Percentiles rank a stretch among this genome's conserved stretches.
Conservation (phyloP, 2,797 vertebrate genomes). For the Thripadectes ignobilis region DNA sequence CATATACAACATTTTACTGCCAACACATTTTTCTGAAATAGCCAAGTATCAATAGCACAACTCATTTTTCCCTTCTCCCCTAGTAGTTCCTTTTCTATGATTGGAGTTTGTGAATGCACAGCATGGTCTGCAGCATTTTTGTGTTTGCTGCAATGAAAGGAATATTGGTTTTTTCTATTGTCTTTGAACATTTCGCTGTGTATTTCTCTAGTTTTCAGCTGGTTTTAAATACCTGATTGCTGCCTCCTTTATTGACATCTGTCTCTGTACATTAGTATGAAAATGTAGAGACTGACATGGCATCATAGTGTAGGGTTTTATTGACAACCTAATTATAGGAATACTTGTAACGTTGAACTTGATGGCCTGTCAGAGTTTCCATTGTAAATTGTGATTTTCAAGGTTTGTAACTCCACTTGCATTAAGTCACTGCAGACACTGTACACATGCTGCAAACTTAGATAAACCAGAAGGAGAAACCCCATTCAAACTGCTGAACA, state of each 20-base stretch:
- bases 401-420: background rate
- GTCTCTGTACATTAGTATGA: background rate
- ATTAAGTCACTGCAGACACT: slow-evolving; percentile 4
- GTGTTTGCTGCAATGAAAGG: background rate
- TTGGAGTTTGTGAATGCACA: background rate
- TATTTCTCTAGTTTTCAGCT: background rate
- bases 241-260: background rate
- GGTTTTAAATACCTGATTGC: slow-evolving; percentile 29
- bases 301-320: background rate
- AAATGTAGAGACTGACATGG: slow-evolving; percentile 1
- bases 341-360: background rate
- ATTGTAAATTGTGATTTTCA: background rate
- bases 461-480: background rate
- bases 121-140: background rate
- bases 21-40: slow-evolving; percentile 14
- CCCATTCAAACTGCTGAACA: background rate
- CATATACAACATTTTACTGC: background rate
- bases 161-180: background rate
- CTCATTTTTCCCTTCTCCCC: background rate
- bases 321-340: slow-evolving; percentile 43
- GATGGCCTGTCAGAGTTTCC: slow-evolving; percentile 15
- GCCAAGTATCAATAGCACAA: background rate
- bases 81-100: background rate
- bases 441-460: background rate
- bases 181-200: background rate